Evolutionary conservation across 1,140 invertebrate genomes (phyloP).

Genomic region (Dendroctonus valens): DNA sequence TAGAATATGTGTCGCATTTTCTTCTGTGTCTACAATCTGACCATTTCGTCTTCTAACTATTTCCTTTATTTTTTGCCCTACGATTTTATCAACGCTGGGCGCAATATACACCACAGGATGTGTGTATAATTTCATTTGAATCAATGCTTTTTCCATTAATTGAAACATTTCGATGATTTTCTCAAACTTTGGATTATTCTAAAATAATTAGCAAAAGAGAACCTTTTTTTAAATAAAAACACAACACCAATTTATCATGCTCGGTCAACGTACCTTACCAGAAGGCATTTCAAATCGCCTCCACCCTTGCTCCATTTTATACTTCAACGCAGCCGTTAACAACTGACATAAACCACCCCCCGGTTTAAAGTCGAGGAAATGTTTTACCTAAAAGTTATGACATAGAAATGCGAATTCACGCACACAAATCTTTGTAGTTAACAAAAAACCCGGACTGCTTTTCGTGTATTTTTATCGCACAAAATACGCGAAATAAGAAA

Average conservation of each 20-base stretch:
- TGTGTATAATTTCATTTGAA: constrained; percentile 76
- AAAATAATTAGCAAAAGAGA: constrained; percentile 50
- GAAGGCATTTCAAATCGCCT: constrained; percentile 87
- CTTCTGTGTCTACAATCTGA: constrained; percentile 74
- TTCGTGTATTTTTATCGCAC: too few relatives aligned
- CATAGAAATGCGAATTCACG: neutral
- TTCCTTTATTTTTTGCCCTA: constrained; percentile 80
- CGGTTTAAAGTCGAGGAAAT: constrained; percentile 93
- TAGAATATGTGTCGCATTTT: constrained; percentile 87
- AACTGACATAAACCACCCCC: constrained; percentile 91
- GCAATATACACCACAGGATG: constrained; percentile 79
- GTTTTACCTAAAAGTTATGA: constrained; percentile 47
- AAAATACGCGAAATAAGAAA: too few relatives aligned
- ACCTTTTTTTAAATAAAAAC: constrained; percentile 32
- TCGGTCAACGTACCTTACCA: constrained; percentile 62
- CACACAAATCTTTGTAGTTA: too few relatives aligned
- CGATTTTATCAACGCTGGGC: constrained; percentile 82
- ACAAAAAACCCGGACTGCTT: too few relatives aligned
- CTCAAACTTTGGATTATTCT: constrained; percentile 87
- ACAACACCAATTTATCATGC: constrained; percentile 25
- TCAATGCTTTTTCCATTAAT: constrained; percentile 83
- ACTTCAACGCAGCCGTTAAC: constrained; percentile 89
- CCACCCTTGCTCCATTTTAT: constrained; percentile 95
- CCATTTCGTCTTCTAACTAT: constrained; percentile 87
- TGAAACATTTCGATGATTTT: constrained; percentile 93